Evolutionary conservation across 2,888 invertebrate genomes (phyloP), one percentile per base, ranked within the genome.

Genomic region (Gryllus longicercus): DNA sequence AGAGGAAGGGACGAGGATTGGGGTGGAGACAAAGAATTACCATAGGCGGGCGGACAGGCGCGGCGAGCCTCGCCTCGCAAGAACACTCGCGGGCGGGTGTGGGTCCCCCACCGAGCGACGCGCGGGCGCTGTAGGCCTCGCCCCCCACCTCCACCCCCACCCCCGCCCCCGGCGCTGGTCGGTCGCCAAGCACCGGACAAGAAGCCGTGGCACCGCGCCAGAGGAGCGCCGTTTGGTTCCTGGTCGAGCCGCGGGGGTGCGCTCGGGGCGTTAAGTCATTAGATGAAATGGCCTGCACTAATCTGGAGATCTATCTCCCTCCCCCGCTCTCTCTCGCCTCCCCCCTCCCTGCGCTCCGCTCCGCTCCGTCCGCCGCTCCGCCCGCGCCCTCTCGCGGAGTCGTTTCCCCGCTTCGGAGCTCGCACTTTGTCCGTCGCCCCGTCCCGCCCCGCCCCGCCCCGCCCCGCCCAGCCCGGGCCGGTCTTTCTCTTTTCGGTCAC

Each of bases 251-350:
- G 63, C 63, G 63, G 63, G 63, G 63, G 63, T 63, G 63, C 63
- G 63, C 63, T 63, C 25, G 74, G 50, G 78, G 81, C 81, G 81
- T 81, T 81, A 81, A 81, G 80, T 81, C 81, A 81, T 81, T 81
- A 81, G 81, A 80, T 80, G 80, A 81, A 81, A 81, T 81, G 81
- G 78, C 63, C 76, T 81, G 81, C 77, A 80, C 79, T 81, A 80
- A 81, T 80, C 80, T 81, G 51, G 77, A 78, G 81, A 81, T 81
- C 81, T 81, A 81, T 80, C 63, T 63, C 63, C n/a, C 63, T 0
- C 14, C 63, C n/a, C 16, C 63, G 16, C 63, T 3, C 63, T 63
- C 63, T 14, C 14, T n/a, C n/a, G 63, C 14, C 10, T 1, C 63
- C 11, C 63, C 63, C 4, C 63, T n/a, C n/a, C n/a, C n/a, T n/a